Evolutionary conservation across 2,113 vertebrate genomes (phyloP), one percentile per base, ranked within the genome.

Genomic region (Anguilla japonica): DNA sequence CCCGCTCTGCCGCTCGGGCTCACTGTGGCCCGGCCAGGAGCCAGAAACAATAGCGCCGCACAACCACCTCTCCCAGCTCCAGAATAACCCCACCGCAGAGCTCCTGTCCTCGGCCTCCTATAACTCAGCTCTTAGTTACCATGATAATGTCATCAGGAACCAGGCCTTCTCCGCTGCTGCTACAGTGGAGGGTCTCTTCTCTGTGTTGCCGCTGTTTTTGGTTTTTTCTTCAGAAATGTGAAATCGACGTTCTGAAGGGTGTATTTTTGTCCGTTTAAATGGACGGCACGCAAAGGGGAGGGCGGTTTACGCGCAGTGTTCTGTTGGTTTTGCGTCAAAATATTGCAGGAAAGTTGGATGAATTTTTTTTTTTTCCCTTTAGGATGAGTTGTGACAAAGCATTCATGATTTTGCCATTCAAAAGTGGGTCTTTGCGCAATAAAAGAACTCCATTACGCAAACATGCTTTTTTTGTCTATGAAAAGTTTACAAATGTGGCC

Each of bases 41-140:
- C 91, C 34, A 87, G 91, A 92, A 87, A 92, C 90, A 87, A 89
- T 82, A 88, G 88, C 87, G 83, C 0, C 85, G 81, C 75, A 87
- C 63, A 89, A 88, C 89, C 90, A 87, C 79, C 82, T 7, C 15
- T 60, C 29, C 63, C 34, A 8, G 78, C 60, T 14, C 16, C 60
- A 84, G 67, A 83, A 34, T 34, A 75, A 29, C 40, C 29, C 50
- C 20, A 39, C 39, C 41, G 0, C 22, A 90, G 88, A 93, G 91
- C 88, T 34, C 85, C 79, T 80, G 85, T 89, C 67, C 83, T 14
- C 86, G 88, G 60, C 79, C 79, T 29, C 57, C 41, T 22, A 18
- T 40, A 56, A 75, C 71, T 34, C 20, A n/a, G 78, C 41, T 63
- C 63, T 43, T 83, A 86, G 50, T 87, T 89, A 82, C 84, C 88